Evolutionary conservation across 2,797 vertebrate genomes (phyloP), one percentile per base, ranked within the genome.

Genomic region (Sparidentex hasta): DNA sequence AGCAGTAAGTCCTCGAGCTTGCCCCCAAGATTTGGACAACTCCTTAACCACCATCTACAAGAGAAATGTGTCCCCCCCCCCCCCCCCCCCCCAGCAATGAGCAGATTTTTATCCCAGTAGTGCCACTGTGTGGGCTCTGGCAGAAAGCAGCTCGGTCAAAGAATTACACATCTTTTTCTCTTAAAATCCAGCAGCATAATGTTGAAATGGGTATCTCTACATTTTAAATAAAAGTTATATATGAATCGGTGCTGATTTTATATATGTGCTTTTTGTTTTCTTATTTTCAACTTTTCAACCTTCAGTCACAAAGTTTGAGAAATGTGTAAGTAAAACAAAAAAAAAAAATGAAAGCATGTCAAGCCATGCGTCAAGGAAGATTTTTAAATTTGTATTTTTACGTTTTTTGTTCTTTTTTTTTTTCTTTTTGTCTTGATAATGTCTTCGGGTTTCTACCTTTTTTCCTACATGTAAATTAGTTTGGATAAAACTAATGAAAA

Each of bases 341-440:
- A 74, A n/a, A 74, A 90, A 91, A 88, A 79, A 84, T 95, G 95
- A 96, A 95, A 97, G 97, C 97, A 97, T 98, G 96, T 95, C 87
- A 97, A 96, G 94, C 95, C 97, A 97, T 98, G 97, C 97, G 94
- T 96, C 96, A 96, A 98, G 95, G 97, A 97, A 97, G 97, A 97
- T 98, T 99, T 99, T 98, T 97, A 98, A 98, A 98, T 98, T 98
- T 98, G 97, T 98, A 98, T 98, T 98, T 97, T 96, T 97, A 97
- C 95, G 95, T 96, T 97, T 84, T 96, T 97, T 97, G 7, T 38
- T 11, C 9, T 95, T 84, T 95, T 97, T 97, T 96, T 95, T 96
- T 96, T 95, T 27, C 75, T 97, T 95, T 98, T 96, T 96, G 97
- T 99, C 97, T 98, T 97, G 97, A 97, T 97, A 97, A 98, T 96